These are phyloP conservation scores for Elaphurus davidianus DNA, from an alignment of 2,113 vertebrate genomes.

Conservation along the genomic window DNA sequence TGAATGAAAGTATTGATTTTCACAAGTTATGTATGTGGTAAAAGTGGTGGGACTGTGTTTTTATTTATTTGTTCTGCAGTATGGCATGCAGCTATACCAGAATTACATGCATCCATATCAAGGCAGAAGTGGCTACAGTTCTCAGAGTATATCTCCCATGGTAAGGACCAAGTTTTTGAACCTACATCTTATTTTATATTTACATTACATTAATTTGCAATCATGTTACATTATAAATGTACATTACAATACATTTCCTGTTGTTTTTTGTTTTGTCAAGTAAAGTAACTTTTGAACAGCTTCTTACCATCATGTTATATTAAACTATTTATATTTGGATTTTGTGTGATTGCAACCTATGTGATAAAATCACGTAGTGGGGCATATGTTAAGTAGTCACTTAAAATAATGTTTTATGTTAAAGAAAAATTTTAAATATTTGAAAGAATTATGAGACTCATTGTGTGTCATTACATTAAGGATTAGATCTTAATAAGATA, in stretches of 20 bases:
- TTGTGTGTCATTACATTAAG: not conserved
- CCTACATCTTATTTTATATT: not conserved
- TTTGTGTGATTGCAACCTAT: not conserved
- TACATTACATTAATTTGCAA: not conserved
- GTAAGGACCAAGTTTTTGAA: conserved; percentile 82
- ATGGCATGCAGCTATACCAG: conserved; percentile 96
- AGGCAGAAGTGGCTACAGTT: conserved; percentile 84
- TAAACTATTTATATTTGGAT: not conserved
- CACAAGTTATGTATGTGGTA: not conserved
- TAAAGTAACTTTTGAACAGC: not conserved
- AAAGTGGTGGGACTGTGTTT: not conserved
- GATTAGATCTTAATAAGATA: not conserved
- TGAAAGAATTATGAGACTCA: not conserved
- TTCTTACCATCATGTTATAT: not conserved
- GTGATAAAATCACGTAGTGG: not conserved
- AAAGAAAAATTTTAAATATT: not conserved
- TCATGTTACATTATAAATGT: not conserved
- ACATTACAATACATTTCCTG: not conserved
- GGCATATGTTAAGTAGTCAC: not conserved
- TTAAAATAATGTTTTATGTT: not conserved
- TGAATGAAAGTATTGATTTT: not conserved
- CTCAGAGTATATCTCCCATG: conserved; percentile 91
- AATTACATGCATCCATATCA: conserved; percentile 94
- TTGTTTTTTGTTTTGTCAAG: not conserved
- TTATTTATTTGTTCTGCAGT: conserved; percentile 82